A percentile compares a stretch with the other conserved stretches of the same genome.
phyloP scores from a whole-genome alignment of 2,113 vertebrate species.

The Vulpes vulpes region DNA sequence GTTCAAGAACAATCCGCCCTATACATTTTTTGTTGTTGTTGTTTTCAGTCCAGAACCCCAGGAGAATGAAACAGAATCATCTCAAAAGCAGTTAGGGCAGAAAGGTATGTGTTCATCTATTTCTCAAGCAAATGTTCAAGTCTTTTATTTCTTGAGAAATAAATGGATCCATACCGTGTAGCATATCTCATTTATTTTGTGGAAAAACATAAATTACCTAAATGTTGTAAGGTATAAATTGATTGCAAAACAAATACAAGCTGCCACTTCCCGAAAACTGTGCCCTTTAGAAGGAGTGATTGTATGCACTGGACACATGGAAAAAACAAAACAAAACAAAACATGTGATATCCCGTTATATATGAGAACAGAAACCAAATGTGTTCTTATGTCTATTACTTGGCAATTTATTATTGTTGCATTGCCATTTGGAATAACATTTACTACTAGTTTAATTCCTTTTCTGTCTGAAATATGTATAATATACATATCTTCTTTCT shows the following conservation, averaged over 20 bases:
- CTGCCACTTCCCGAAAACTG: not conserved
- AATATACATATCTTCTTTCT: not conserved
- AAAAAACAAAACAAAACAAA: not conserved
- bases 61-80: not conserved
- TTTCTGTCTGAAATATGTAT: not conserved
- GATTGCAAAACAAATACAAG: not conserved
- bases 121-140: not conserved
- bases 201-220: not conserved
- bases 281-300: not conserved
- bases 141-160: conserved; percentile 40
- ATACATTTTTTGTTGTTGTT: not conserved
- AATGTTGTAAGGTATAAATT: not conserved
- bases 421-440: not conserved
- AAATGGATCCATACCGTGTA: not conserved
- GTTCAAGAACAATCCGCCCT: not conserved
- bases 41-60: not conserved
- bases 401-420: not conserved
- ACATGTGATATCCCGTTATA: not conserved
- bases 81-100: not conserved
- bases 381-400: not conserved
- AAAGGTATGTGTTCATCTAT: not conserved
- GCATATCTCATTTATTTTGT: not conserved
- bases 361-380: not conserved
- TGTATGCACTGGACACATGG: not conserved
- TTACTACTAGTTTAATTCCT: not conserved